Evolutionary conservation across 2,888 invertebrate genomes (phyloP), one percentile per base, ranked within the genome.

Genomic region (Sarcophaga carnaria): DNA sequence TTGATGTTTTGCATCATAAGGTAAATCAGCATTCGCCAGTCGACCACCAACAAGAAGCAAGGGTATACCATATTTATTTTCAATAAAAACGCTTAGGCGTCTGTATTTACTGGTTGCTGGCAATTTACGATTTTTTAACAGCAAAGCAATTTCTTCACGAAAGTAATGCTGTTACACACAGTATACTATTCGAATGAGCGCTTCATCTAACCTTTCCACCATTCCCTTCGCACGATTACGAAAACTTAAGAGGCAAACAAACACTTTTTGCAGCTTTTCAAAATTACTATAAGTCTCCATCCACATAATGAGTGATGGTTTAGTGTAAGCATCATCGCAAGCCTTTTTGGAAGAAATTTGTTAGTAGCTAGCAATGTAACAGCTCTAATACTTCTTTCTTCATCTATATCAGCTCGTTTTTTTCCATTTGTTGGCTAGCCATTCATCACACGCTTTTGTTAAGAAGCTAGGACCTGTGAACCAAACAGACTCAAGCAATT

Each of bases 31-130:
- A 62, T 83, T 77, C 2, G 25, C 69, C 47, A 83, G 64, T 20
- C 77, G 69, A 10, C 83, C 83, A 17, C 72, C 77, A 8, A 83
- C 83, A 70, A 72, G 77, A 37, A 77, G 59, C 22, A 83, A 71
- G 5, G 77, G 64, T 45, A 83, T 66, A 8, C 60, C 59, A 77
- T 77, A 17, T 27, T 67, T 37, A 17, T 4, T 66, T 17, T 83
- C 71, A n/a, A 77, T 71, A 22, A 77, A 83, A 20, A 77, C 20
- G 54, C 69, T 83, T 20, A 77, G 47, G 8, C 66, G 20, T 37
- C 49, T 63, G 8, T 71, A 54, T 45, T 60, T 60, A 45, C 62
- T 60, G 4, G 27, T 60, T 20, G 8, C 60, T 17, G 72, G n/a
- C 6, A 72, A 25, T 8, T 62, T 37, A n/a, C 37, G 27, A 14